Base-by-base conservation (phyloP, 2,113 vertebrate genomes). In the Tichodroma muraria region DNA sequence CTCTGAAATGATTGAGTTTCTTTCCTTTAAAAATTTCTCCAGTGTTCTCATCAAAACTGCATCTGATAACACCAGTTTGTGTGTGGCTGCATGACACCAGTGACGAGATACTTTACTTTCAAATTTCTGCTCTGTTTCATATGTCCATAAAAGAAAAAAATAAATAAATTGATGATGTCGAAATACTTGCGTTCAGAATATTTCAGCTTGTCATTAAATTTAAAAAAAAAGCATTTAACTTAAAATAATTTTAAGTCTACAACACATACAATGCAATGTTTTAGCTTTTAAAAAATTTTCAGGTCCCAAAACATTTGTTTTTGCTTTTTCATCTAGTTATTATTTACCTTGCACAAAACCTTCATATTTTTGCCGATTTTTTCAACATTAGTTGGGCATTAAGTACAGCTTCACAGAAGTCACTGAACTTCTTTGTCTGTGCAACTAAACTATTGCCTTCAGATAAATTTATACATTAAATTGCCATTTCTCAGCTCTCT, bases 91-190 rank as follows among this genome's bases (percentile, higher is more conserved):
- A 30, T 2, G 2, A 52, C 11, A n/a, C 11, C 49, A 66, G 3
- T 2, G 25, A 84, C 37, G 22, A 70, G 8, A 38, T 63, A 61
- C 13, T 20, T 68, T 12, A 15, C 54, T 57, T 53, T 3, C 17
- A 80, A 11, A 64, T 70, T 47, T 25, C 76, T 79, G 20, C 54
- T 71, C 9, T 64, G 10, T 44, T 72, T 76, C 35, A 24, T 6
- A 4, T 11, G 11, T 3, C 20, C 30, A n/a, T 44, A 69, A 54
- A 54, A 12, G 65, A 35, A 13, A 21, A 27, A 40, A 35, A 30
- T 22, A 21, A 40, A 30, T 11, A 13, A 6, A 6, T 1, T 40
- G 4, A 28, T 33, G 0, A 28, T 38, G 5, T 40, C 3, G 13
- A 85, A 93, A 83, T 61, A 70, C 2, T 24, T 33, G 5, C 2